phyloP scores from a whole-genome alignment of 2,113 vertebrate genomes.

The Hypocryptadius cinnamomeus region DNA sequence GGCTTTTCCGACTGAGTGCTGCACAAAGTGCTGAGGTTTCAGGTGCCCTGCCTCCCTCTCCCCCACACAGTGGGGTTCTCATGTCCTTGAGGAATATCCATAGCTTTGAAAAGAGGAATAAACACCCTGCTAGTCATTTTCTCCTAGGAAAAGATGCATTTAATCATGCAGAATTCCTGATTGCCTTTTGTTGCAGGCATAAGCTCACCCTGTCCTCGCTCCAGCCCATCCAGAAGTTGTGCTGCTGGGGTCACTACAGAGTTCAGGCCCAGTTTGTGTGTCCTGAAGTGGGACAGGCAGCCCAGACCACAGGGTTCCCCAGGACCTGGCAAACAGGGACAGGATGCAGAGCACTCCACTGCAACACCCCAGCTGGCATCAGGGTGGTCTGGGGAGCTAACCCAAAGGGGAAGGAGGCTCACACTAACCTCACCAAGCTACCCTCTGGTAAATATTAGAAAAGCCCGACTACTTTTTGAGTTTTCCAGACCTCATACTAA shows the following conservation, averaged over 20 bases:
- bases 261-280: not conserved
- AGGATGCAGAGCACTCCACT: not conserved
- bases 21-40: not conserved
- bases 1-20: not conserved
- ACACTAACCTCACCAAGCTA: not conserved
- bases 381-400: not conserved
- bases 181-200: not conserved
- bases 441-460: not conserved
- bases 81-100: not conserved
- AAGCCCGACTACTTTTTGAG: not conserved
- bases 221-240: not conserved
- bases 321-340: not conserved
- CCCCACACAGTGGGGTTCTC: accelerated
- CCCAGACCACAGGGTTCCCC: not conserved
- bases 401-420: not conserved
- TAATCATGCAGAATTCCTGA: not conserved
- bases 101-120: not conserved
- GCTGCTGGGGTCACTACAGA: not conserved
- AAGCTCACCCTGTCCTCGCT: not conserved
- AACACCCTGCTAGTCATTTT: not conserved
- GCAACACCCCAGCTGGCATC: not conserved
- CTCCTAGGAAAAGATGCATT: not conserved
- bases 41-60: not conserved
- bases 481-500: not conserved
- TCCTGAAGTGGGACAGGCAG: not conserved